Evolutionary conservation across 2,113 vertebrate genomes (phyloP), one percentile per base, ranked within the genome.

Genomic region (Sphaerodactylus townsendi): DNA sequence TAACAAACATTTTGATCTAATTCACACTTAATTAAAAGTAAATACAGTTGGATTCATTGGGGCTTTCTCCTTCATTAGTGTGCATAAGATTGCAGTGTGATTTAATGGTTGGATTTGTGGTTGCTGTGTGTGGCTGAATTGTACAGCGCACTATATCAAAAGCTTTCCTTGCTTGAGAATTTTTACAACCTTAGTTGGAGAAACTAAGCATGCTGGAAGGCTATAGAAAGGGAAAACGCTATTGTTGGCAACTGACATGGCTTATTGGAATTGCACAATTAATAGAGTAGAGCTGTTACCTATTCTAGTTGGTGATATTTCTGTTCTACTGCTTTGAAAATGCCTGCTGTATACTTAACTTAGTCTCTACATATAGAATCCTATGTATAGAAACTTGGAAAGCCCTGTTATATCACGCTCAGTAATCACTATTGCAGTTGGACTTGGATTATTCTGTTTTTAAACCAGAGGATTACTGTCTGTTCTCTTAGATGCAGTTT

Each of bases 271-370:
- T n/a, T 21, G 44, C n/a, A 37, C 48, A 53, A 5, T 30, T 17
- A 33, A 25, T 39, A 41, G 30, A 39, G 41, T 35, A 37, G 17
- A 37, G 17, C 21, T 53, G 77, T 35, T 46, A 5, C 10, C 75
- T 78, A 62, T 15, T 41, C 56, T 82, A 70, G 62, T 73, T 39
- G 68, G 35, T 23, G n/a, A 28, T 10, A 65, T 82, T 86, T 68
- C 25, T 82, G 85, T 86, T 72, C 56, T 82, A 53, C 74, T 77
- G 7, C 66, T 71, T 72, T 62, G 70, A n/a, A 77, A 48, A 46
- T 41, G 33, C 44, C 15, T 62, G 25, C 23, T 65, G 15, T 41
- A 64, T n/a, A 50, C 53, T 53, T 78, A 65, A 35, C 35, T 48
- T 50, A 10, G 74, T 39, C 9, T 76, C 6, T 7, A 21, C n/a